Conservation (phyloP, 2,113 vertebrate genomes). For the Pagrus major region DNA sequence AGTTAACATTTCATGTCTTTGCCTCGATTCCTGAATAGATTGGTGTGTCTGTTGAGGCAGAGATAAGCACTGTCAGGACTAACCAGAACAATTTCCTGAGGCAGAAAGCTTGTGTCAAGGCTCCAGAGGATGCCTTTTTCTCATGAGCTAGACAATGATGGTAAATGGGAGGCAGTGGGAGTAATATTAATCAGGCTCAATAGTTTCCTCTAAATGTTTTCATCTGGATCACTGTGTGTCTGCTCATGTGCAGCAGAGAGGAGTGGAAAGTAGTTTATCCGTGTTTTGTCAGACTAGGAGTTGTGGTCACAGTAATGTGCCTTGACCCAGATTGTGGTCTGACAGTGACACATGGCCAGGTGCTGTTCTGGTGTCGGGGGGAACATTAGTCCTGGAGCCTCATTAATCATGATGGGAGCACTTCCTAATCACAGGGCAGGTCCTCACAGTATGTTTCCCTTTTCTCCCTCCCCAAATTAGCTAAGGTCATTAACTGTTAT, state of each 20-base stretch:
- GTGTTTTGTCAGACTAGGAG: slow-evolving; percentile 29
- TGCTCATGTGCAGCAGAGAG: slow-evolving; percentile 3
- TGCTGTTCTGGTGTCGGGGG: slow-evolving; percentile 55
- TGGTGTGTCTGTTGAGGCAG: slow-evolving; percentile 3
- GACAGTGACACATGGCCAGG: slow-evolving; percentile 76
- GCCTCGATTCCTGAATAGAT: background rate
- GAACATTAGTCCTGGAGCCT: slow-evolving; percentile 64
- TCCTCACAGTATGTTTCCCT: slow-evolving; percentile 47
- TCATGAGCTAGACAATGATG: slow-evolving; percentile 2
- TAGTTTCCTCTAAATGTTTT: slow-evolving; percentile 3
- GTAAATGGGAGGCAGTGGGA: background rate
- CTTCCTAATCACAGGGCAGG: slow-evolving; percentile 64
- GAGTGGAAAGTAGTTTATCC: slow-evolving; percentile 21
- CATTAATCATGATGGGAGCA: slow-evolving; percentile 71
- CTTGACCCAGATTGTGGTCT: slow-evolving; percentile 64
- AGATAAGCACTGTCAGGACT: slow-evolving; percentile 30
- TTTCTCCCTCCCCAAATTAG: slow-evolving; percentile 18
- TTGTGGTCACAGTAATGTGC: slow-evolving; percentile 35
- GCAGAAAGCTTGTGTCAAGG: slow-evolving; percentile 43
- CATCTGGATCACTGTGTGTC: background rate
- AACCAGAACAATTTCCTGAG: slow-evolving; percentile 51
- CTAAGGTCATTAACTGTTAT: slow-evolving; percentile 1
- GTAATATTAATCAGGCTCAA: background rate
- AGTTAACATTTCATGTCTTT: background rate
- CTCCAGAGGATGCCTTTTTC: slow-evolving; percentile 23